Percentiles rank a stretch among this genome's conserved stretches.
phyloP scores from a whole-genome alignment of 2,888 invertebrate species.

The Nymphalis c-album region DNA sequence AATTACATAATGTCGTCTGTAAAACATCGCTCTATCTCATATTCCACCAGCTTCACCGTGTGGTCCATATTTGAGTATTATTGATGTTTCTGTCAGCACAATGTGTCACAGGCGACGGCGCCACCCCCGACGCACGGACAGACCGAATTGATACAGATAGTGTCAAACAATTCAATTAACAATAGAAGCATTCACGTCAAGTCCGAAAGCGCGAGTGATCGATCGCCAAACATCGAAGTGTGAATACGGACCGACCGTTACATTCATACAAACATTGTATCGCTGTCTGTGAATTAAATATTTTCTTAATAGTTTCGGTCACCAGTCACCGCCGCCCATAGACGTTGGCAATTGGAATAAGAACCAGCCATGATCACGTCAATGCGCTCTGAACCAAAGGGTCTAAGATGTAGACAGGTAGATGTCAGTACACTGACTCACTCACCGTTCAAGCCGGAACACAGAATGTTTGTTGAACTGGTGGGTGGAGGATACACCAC shows the following conservation, averaged over 20 bases:
- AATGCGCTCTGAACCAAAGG: too few relatives aligned
- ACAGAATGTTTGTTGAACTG: too few relatives aligned
- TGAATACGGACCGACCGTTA: background rate
- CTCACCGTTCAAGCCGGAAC: too few relatives aligned
- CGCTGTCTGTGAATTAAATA: background rate
- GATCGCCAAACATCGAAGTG: background rate
- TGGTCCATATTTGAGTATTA: background rate
- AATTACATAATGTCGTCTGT: too few relatives aligned
- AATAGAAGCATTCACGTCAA: background rate
- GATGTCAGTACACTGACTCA: too few relatives aligned
- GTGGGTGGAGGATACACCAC: too few relatives aligned
- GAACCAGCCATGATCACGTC: too few relatives aligned
- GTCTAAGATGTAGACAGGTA: too few relatives aligned
- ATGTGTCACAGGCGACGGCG: constrained; percentile 1
- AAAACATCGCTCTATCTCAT: background rate
- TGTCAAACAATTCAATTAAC: constrained; percentile 7
- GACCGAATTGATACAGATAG: constrained; percentile 3
- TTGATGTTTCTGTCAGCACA: background rate
- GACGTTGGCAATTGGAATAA: too few relatives aligned
- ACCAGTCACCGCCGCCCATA: too few relatives aligned
- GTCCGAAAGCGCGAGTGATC: background rate
- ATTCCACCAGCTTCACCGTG: too few relatives aligned
- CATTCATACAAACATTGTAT: background rate
- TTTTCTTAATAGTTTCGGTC: too few relatives aligned
- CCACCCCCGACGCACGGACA: constrained; percentile 5